Percentiles rank a stretch among this genome's conserved stretches.
phyloP scores from a whole-genome alignment of 2,888 invertebrate species.

The Dicyrtomina minuta region DNA sequence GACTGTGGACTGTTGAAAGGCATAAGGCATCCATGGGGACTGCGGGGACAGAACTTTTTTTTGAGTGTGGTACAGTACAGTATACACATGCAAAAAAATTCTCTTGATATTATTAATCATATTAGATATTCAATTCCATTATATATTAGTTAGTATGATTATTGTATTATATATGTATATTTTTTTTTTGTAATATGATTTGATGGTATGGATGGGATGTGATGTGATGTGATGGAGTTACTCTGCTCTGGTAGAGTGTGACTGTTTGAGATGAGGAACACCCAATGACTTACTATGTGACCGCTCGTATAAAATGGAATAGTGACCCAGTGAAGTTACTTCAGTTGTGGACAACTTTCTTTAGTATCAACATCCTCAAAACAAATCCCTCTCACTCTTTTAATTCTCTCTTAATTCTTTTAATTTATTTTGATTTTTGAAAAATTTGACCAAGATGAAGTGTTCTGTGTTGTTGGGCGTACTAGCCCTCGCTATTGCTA shows the following conservation, averaged over 20 bases:
- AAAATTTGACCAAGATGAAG: slow-evolving; percentile 34
- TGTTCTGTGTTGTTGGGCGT: slow-evolving; percentile 47
- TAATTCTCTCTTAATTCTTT: neutral
- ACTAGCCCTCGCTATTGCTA: slow-evolving; percentile 49
- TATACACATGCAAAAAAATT: neutral
- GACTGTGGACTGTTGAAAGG: neutral
- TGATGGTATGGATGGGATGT: neutral
- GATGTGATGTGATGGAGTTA: neutral
- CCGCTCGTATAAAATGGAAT: slow-evolving; percentile 31
- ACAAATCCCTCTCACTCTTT: neutral
- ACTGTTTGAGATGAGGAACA: slow-evolving; percentile 7
- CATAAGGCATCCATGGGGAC: neutral
- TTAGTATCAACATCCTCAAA: slow-evolving; percentile 16
- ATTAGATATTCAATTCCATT: neutral
- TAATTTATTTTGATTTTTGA: slow-evolving; percentile 12
- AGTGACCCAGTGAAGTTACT: slow-evolving; percentile 26
- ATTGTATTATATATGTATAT: neutral
- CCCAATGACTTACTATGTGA: slow-evolving; percentile 15
- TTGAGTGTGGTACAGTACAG: too few relatives aligned
- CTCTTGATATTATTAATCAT: neutral
- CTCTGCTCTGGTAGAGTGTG: neutral
- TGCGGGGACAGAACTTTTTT: neutral
- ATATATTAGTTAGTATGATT: neutral
- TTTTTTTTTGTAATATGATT: neutral
- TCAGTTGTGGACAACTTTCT: slow-evolving; percentile 28